Percentiles rank a stretch among this genome's conserved stretches.
phyloP scores from a whole-genome alignment of 2,888 invertebrate species.

The Philhelius pedissequus region DNA sequence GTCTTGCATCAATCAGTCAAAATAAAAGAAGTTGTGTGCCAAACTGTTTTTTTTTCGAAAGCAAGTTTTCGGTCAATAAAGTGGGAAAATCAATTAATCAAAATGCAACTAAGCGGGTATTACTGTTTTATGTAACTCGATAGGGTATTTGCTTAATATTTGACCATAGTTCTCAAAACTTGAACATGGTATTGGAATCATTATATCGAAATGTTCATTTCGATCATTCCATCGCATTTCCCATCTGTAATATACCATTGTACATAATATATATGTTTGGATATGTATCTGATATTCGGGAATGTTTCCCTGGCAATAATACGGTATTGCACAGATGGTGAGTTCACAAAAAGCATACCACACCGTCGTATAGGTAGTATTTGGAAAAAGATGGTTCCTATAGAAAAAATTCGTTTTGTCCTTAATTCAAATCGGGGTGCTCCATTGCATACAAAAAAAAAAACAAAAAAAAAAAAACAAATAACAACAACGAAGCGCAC shows the following conservation, averaged over 20 bases:
- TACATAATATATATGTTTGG: neutral
- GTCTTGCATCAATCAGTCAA: no score
- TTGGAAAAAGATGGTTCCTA: neutral
- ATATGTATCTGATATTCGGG: neutral
- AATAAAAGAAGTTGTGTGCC: no score
- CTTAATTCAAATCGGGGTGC: neutral
- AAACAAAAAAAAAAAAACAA: neutral
- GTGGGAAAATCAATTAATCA: no score
- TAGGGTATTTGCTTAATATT: no score
- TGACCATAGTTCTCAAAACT: neutral
- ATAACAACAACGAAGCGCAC: neutral
- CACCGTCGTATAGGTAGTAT: neutral
- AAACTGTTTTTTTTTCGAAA: no score
- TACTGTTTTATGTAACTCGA: no score
- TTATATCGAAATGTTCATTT: neutral
- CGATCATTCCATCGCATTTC: neutral
- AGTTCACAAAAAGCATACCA: neutral
- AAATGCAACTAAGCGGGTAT: no score
- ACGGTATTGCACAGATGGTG: conserved; percentile 15
- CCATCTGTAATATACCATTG: neutral
- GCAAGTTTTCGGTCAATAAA: no score
- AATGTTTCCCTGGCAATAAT: conserved; percentile 1
- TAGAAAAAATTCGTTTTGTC: neutral
- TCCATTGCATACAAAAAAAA: neutral
- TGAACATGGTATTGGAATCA: neutral